These are phyloP conservation scores for Drosophila orosa DNA, from an alignment of 1,140 invertebrate species.

Conservation along the genomic window DNA sequence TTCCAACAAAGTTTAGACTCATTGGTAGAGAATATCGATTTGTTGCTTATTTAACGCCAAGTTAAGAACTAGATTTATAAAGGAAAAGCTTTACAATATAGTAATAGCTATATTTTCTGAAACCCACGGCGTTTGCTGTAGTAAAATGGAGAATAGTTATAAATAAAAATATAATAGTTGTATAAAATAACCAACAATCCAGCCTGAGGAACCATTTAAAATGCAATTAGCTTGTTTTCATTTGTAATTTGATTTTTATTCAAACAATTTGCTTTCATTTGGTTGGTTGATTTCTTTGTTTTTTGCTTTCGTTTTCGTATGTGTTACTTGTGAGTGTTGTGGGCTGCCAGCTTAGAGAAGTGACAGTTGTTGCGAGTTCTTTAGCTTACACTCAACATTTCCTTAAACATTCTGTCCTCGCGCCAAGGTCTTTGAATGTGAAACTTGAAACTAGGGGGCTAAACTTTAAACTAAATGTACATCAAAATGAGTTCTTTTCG, in stretches of 20 bases:
- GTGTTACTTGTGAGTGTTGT: slow-evolving; percentile 40
- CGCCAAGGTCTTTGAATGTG: slow-evolving; percentile 2
- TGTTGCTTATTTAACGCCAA: too few species aligned
- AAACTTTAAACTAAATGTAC: slow-evolving; percentile 46
- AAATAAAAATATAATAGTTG: not conserved
- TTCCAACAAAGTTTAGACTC: too few species aligned
- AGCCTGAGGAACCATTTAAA: slow-evolving; percentile 2
- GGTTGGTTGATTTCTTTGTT: slow-evolving; percentile 45
- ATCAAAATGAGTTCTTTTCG: slow-evolving; percentile 30
- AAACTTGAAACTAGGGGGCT: slow-evolving; percentile 23
- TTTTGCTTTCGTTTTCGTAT: slow-evolving; percentile 12
- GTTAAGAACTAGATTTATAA: too few species aligned
- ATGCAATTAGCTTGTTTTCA: not conserved
- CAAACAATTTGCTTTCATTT: slow-evolving; percentile 71
- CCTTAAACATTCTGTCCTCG: not conserved
- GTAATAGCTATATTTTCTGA: not conserved
- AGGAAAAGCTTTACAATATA: not conserved
- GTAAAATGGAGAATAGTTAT: not conserved
- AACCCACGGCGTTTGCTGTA: not conserved
- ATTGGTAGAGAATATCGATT: not conserved
- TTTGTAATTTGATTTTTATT: slow-evolving; percentile 62
- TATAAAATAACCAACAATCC: not conserved
- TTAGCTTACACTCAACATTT: slow-evolving; percentile 2
- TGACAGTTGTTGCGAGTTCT: slow-evolving; percentile 18
- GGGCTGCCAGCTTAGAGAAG: slow-evolving; percentile 28